These are phyloP conservation scores for Liposcelis brunnea DNA, from an alignment of 2,888 invertebrate genomes.

Conservation along the genomic window DNA sequence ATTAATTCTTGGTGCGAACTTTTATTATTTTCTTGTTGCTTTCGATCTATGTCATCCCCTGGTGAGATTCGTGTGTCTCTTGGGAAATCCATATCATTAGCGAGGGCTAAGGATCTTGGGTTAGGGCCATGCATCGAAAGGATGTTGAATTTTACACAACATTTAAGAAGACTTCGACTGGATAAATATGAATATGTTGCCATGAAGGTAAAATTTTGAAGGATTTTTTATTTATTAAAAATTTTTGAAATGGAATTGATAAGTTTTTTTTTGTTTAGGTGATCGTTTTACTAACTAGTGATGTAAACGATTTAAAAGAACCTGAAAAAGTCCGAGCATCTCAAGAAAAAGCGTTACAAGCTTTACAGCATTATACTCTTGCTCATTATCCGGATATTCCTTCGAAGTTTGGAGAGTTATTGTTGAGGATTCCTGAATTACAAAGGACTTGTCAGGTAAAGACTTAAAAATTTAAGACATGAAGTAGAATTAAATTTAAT, in stretches of 20 bases:
- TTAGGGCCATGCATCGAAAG: constrained; percentile 77
- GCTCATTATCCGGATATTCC: constrained; percentile 84
- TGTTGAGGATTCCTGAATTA: constrained; percentile 83
- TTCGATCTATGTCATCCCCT: constrained; percentile 78
- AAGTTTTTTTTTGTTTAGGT: constrained; percentile 20
- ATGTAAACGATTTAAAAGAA: constrained; percentile 81
- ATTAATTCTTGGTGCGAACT: constrained; percentile 97
- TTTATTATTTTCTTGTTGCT: constrained; percentile 80
- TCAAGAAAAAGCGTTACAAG: constrained; percentile 85
- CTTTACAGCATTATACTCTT: constrained; percentile 78
- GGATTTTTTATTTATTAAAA: constrained; percentile 2
- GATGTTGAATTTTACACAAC: constrained; percentile 89
- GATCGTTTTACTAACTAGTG: constrained; percentile 33
- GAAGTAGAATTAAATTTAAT: constrained; percentile 10
- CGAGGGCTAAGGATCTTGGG: constrained; percentile 54
- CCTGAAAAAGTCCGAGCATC: constrained; percentile 87
- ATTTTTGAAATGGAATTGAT: background rate
- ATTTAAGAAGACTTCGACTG: constrained; percentile 70
- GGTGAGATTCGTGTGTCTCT: constrained; percentile 66
- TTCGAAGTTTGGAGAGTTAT: constrained; percentile 85
- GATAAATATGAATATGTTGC: constrained; percentile 95
- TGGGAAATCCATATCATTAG: constrained; percentile 43
- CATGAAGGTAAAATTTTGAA: constrained; percentile 51
- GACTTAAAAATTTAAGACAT: constrained; percentile 1
- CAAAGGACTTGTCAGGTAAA: constrained; percentile 82